These are phyloP conservation scores for Odobenus rosmarus DNA, from an alignment of 2,113 vertebrate species.

Conservation along the genomic window DNA sequence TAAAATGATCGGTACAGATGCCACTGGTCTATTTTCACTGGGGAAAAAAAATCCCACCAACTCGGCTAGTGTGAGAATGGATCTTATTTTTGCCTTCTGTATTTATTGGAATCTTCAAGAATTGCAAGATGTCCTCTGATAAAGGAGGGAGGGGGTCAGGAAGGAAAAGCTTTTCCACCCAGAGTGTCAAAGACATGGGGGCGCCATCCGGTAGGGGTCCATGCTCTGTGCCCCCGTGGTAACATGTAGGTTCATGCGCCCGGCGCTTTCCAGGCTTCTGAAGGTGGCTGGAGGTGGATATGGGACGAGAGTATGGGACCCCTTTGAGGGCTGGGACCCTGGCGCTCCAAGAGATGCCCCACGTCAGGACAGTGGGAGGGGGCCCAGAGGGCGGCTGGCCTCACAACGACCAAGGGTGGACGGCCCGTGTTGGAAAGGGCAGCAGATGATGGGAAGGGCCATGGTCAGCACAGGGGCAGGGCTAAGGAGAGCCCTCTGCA, in stretches of 20 bases:
- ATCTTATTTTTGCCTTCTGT: slow-evolving; percentile 50
- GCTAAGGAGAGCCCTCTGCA: fast-evolving
- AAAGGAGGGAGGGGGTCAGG: not conserved
- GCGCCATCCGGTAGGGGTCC: fast-evolving
- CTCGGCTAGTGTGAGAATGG: slow-evolving; percentile 44
- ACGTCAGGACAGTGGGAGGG: not conserved
- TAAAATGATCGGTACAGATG: slow-evolving; percentile 60
- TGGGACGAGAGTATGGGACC: not conserved
- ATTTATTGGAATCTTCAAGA: not conserved
- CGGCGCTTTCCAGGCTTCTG: not conserved
- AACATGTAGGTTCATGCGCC: fast-evolving
- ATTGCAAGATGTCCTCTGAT: not conserved
- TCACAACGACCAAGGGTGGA: not conserved
- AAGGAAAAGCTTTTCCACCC: not conserved
- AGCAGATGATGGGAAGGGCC: not conserved
- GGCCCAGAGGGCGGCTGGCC: not conserved
- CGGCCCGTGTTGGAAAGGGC: not conserved
- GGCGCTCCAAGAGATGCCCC: no score
- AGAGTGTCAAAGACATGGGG: not conserved
- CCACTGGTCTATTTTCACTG: slow-evolving; percentile 71
- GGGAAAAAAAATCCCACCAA: slow-evolving; percentile 18
- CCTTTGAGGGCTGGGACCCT: not conserved
- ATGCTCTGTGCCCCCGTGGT: fast-evolving
- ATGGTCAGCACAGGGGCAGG: fast-evolving
- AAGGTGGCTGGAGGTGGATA: not conserved